Base-by-base conservation (phyloP, 2,888 invertebrate species). In the Neelides folsomi region DNA sequence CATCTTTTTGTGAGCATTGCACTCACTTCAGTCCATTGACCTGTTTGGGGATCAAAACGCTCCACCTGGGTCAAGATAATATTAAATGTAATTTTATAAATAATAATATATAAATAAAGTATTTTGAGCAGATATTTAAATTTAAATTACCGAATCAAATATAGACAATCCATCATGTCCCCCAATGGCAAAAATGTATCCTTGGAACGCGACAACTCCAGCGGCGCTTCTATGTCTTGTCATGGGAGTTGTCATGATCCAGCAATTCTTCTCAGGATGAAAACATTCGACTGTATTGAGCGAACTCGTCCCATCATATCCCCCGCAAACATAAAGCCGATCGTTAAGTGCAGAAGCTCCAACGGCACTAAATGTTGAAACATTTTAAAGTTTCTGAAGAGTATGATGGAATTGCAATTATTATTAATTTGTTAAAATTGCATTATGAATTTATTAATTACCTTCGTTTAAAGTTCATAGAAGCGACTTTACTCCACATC, bases 131-230 rank as follows among this genome's bases (percentile, higher is more conserved):
- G n/a, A 36, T 36, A 18, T 45, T 10, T 34, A 45, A 10, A 5
- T 5, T 20, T n/a, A 41, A 18, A 10, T 69, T 67, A 79, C 86
- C 1, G 85, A 85, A 71, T 86, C 85, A 69, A 86, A 87, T 64
- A 88, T 89, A 6, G 85, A 84, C 13, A 87, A 72, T 0, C 89
- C 88, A 72, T 89, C 88, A 68, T 89, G 89, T 0, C 89, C 89
- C 13, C 89, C 90, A 40, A 88, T 73, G 1, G 84, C 85, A 69
- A 83, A 86, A 50, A 87, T 80, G 66, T 78, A 81, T 36, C 83
- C 83, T 69, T 77, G 75, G 66, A 79, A 75, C 15, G 81, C 77
- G 3, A 81, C 79, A 2, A 83, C 81, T 41, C 82, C 83, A 15
- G 82, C 81, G 43, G 83, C 83, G 66, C 81, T 81, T 39, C 80